phyloP scores from a whole-genome alignment of 2,888 invertebrate species.

The Watsonalla cultraria region DNA sequence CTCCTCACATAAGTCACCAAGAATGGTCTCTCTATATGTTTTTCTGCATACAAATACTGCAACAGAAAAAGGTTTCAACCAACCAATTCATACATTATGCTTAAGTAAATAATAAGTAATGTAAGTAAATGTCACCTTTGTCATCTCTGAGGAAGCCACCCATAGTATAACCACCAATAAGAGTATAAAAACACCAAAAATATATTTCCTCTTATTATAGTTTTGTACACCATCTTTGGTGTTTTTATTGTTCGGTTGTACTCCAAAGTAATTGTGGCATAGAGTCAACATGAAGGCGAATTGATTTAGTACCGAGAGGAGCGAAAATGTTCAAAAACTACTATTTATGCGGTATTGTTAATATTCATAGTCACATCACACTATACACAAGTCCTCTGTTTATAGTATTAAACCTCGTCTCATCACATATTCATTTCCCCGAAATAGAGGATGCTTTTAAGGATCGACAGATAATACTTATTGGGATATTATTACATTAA shows the following conservation, averaged over 20 bases:
- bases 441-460: no score
- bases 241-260: constrained; percentile 57
- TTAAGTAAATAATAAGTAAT: constrained; percentile 71
- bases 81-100: not conserved
- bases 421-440: no score
- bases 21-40: constrained; percentile 94
- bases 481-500: no score
- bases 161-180: constrained; percentile 96
- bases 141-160: constrained; percentile 96
- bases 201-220: constrained; percentile 73
- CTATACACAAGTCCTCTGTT: no score
- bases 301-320: constrained; percentile 14
- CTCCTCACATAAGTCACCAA: constrained; percentile 97
- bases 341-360: constrained; percentile 17
- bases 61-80: constrained; percentile 22
- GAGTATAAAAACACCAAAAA: constrained; percentile 91
- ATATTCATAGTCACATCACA: constrained; percentile 22
- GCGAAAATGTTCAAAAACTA: constrained; percentile 14
- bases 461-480: no score
- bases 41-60: constrained; percentile 91
- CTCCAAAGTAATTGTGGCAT: constrained; percentile 72
- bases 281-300: constrained; percentile 70
- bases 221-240: constrained; percentile 58
- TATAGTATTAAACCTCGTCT: no score
- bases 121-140: constrained; percentile 83